Evolutionary conservation across 2,888 invertebrate genomes (phyloP).

Genomic region (Prosopocoilus inquinatus): DNA sequence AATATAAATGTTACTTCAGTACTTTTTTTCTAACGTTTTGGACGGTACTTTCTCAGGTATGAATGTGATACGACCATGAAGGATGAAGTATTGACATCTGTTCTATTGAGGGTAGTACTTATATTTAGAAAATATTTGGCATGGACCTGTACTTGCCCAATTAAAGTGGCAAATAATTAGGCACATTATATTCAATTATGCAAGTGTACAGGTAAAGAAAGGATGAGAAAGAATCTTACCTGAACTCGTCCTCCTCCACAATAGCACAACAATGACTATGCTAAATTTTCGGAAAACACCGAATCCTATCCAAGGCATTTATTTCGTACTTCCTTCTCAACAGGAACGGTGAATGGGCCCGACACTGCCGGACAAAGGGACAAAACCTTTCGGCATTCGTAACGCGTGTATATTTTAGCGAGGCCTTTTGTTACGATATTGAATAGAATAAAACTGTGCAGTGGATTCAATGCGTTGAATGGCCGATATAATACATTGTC

Average conservation of each 20-base stretch:
- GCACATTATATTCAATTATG: conserved; percentile 12
- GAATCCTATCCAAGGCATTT: conserved; percentile 42
- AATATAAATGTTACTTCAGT: too few relatives aligned
- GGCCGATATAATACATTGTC: conserved; percentile 53
- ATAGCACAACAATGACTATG: conserved; percentile 21
- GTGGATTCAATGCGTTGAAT: conserved; percentile 48
- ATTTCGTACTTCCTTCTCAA: conserved; percentile 49
- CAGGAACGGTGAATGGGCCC: conserved; percentile 48
- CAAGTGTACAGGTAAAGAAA: background rate
- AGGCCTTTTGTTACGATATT: conserved; percentile 40
- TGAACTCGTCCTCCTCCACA: conserved; percentile 37
- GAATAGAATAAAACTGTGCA: conserved; percentile 51
- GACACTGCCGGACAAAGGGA: conserved; percentile 46
- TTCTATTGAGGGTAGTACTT: too few relatives aligned
- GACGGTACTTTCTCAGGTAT: too few relatives aligned
- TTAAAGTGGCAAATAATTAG: conserved; percentile 13
- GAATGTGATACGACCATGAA: too few relatives aligned
- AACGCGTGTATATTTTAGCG: conserved; percentile 53
- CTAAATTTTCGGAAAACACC: conserved; percentile 43
- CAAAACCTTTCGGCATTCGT: conserved; percentile 52
- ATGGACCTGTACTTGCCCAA: too few relatives aligned
- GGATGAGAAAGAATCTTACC: conserved; percentile 28
- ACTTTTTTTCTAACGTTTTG: too few relatives aligned
- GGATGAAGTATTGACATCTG: too few relatives aligned
- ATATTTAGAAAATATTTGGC: too few relatives aligned